These are phyloP conservation scores for Alouatta palliata DNA, from an alignment of 2,113 vertebrate species.

Conservation along the genomic window DNA sequence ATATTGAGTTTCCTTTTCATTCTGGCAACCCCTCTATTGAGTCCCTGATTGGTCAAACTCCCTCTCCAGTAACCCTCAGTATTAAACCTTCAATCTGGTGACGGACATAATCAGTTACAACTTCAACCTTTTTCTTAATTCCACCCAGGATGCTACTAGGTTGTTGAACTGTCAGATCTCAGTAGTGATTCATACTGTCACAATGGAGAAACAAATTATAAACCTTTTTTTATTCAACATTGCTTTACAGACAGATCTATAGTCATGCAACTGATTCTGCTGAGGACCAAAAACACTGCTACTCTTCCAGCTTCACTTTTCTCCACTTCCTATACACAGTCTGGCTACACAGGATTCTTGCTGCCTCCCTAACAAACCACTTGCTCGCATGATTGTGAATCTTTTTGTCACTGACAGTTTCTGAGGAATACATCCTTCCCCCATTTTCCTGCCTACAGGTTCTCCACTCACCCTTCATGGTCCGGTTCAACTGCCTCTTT, in stretches of 20 bases:
- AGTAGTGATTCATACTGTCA: background rate
- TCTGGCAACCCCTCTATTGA: background rate
- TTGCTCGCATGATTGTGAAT: rapidly evolving
- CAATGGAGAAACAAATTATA: background rate
- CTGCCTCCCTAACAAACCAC: background rate
- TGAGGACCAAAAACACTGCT: background rate
- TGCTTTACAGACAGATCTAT: background rate
- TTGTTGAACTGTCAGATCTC: background rate
- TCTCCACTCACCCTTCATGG: background rate
- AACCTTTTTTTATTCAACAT: background rate
- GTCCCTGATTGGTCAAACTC: background rate
- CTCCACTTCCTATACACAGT: rapidly evolving
- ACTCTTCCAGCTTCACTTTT: background rate
- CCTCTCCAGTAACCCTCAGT: background rate
- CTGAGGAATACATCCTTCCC: background rate
- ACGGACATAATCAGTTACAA: background rate
- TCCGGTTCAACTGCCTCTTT: background rate
- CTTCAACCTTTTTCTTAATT: background rate
- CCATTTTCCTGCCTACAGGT: background rate
- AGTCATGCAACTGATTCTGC: background rate
- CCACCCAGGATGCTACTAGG: background rate
- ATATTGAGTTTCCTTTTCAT: background rate
- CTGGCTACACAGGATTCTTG: background rate
- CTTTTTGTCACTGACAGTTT: background rate
- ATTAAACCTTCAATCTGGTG: background rate